phyloP scores from a whole-genome alignment of 2,797 vertebrate species.

The Sebastes alutus region DNA sequence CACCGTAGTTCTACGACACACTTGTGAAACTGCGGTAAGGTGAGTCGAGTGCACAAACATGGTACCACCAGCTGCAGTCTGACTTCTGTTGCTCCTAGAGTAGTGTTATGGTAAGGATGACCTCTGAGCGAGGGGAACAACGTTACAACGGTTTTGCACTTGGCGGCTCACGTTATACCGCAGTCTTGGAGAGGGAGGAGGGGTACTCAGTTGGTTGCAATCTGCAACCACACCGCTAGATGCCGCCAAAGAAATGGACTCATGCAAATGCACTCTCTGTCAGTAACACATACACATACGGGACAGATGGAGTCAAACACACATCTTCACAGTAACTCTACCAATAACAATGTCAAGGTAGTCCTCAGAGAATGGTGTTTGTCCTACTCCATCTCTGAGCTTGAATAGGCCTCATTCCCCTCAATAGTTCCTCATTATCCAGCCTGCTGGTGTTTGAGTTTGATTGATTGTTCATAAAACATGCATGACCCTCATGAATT shows the following conservation, averaged over 20 bases:
- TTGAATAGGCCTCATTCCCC: constrained; percentile 60
- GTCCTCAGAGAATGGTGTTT: constrained; percentile 26
- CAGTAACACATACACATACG: not conserved
- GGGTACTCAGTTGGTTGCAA: not conserved
- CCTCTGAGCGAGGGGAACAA: not conserved
- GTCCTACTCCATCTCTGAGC: constrained; percentile 39
- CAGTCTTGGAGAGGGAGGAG: too few species aligned
- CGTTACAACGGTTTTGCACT: not conserved
- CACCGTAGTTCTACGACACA: too few species aligned
- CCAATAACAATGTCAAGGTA: constrained; percentile 23
- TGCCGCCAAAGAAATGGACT: too few species aligned
- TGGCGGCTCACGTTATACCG: not conserved
- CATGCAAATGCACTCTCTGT: too few species aligned
- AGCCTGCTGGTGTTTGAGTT: constrained; percentile 72
- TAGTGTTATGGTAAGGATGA: not conserved
- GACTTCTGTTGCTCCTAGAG: not conserved
- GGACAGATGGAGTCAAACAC: not conserved
- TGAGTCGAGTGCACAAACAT: too few species aligned
- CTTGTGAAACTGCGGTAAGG: too few species aligned
- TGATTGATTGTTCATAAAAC: constrained; percentile 85
- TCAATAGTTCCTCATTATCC: constrained; percentile 71
- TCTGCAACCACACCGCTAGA: not conserved
- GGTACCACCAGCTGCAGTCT: not conserved
- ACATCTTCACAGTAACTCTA: constrained; percentile 2
- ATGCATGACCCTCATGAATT: constrained; percentile 82